Base-by-base conservation (phyloP, 1,140 invertebrate species). In the Drosophila aff. region DNA sequence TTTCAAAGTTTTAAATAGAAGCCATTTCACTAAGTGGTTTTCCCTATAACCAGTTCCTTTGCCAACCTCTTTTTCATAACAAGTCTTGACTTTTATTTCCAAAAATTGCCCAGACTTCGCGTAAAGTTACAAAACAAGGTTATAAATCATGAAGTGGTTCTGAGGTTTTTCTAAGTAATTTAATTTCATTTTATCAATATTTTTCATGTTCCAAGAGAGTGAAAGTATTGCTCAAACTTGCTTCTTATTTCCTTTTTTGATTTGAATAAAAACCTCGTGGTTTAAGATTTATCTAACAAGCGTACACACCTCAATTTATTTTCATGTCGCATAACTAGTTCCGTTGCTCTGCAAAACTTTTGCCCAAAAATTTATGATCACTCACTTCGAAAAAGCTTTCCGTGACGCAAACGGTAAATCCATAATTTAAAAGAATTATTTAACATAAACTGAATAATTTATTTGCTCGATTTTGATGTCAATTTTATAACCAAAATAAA, bases 381-480 rank as follows among this genome's bases (percentile, higher is more conserved):
- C 49, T 49, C 46, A 68, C n/a, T 68, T 16, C 26, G 16, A 18
- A 73, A 55, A 73, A 73, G 59, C 38, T 73, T 73, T 73, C 71
- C 67, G 46, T 74, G 68, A 74, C 71, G 71, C 71, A 74, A 60
- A 60, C 40, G 46, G 64, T 68, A 47, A 57, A 52, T 38, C 67
- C 55, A 74, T 71, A 71, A 71, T 57, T 68, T 55, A 31, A 57
- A 57, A n/a, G 71, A 61, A 73, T 73, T 61, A 52, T 15, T 73
- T 73, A 73, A 61, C 69, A 73, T 73, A 73, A 73, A 73, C 31
- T 73, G 53, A 61, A 57, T 49, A 74, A 50, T 61, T 74, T 74
- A 74, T 74, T 28, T 43, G 67, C 11, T 41, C 47, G 64, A 55
- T 44, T 69, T 62, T 23, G 2, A 40, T 57, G 36, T 15, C 36